phyloP scores from a whole-genome alignment of 2,797 vertebrate genomes.

The Pseudochaenichthys georgianus region DNA sequence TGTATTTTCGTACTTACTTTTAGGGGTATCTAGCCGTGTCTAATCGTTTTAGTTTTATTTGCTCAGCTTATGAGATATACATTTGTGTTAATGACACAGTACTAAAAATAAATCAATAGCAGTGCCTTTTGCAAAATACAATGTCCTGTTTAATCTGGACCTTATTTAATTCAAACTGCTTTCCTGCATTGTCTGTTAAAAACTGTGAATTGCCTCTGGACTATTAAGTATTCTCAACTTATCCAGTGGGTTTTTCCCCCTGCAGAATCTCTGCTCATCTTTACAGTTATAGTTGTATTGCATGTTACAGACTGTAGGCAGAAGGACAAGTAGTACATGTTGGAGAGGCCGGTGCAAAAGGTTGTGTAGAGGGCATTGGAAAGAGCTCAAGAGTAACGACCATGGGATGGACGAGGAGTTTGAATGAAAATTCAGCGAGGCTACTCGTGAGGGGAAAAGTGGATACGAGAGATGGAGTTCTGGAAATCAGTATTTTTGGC shows the following conservation, averaged over 20 bases:
- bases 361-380: slow-evolving; percentile 5
- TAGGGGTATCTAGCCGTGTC: no score
- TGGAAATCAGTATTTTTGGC: slow-evolving; percentile 14
- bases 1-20: not conserved
- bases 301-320: not conserved
- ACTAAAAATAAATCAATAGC: not conserved
- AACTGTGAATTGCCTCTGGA: not conserved
- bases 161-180: not conserved
- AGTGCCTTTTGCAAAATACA: not conserved
- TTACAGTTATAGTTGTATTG: not conserved
- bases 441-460: not conserved
- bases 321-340: not conserved
- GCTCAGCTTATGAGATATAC: not conserved
- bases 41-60: not conserved
- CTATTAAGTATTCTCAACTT: not conserved
- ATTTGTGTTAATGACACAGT: not conserved
- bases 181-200: not conserved
- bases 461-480: not conserved
- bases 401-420: not conserved
- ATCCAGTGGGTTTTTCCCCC: not conserved
- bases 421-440: not conserved
- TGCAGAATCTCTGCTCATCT: not conserved
- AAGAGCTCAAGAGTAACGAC: not conserved
- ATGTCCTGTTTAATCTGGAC: not conserved
- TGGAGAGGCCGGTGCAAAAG: slow-evolving; percentile 6